phyloP scores from a whole-genome alignment of 1,140 invertebrate genomes.

The Aphelinus atriplicis region DNA sequence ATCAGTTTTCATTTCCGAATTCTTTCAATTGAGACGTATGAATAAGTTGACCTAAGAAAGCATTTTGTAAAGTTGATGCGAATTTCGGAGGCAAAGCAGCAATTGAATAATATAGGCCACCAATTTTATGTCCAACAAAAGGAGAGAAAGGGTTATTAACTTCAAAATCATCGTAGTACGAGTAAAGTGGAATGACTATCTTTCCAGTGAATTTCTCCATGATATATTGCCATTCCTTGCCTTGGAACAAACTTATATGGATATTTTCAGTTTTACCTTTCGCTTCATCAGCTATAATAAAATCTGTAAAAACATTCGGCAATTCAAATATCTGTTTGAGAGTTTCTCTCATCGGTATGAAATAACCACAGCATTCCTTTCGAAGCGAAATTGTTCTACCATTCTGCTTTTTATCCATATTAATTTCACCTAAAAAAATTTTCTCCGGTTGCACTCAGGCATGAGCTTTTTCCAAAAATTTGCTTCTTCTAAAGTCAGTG shows the following conservation, averaged over 20 bases:
- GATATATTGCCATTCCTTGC: constrained; percentile 28
- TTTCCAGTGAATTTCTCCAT: constrained; percentile 20
- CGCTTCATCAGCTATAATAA: constrained; percentile 17
- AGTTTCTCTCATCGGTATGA: constrained; percentile 20
- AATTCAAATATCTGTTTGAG: constrained; percentile 41
- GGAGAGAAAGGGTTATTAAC: constrained; percentile 32
- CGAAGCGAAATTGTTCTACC: no score
- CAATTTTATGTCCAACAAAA: constrained; percentile 41
- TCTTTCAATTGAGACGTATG: constrained; percentile 11
- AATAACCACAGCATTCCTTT: background rate
- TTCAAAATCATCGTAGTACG: constrained; percentile 17
- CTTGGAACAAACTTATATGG: constrained; percentile 41
- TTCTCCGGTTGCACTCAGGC: no score
- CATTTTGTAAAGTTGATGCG: constrained; percentile 33
- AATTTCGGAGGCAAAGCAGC: constrained; percentile 35
- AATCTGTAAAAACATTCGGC: constrained; percentile 34
- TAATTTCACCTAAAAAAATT: no score
- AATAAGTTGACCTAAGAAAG: constrained; percentile 41
- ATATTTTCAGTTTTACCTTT: constrained; percentile 2
- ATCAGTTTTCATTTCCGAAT: constrained; percentile 34
- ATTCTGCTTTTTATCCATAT: no score
- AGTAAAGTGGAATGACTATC: constrained; percentile 36
- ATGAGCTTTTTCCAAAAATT: no score
- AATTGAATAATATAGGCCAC: constrained; percentile 39
- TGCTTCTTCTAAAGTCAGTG: background rate